phyloP scores from a whole-genome alignment of 1,140 invertebrate species.

The Drosophila nigromelanica region DNA sequence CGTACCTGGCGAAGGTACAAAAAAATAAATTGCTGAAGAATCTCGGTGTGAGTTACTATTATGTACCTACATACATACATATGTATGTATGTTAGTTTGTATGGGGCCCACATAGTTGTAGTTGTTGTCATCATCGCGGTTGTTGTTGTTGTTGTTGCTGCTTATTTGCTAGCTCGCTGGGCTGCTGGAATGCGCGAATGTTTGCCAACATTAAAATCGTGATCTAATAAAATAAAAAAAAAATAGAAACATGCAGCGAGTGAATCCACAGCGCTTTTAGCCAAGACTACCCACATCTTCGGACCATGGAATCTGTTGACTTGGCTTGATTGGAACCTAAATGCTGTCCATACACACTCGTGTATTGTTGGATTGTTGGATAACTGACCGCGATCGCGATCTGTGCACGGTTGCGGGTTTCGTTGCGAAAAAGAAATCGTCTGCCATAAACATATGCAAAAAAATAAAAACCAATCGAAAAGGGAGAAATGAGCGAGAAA shows the following conservation, averaged over 20 bases:
- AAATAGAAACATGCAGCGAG: conserved; percentile 8
- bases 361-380: conserved; percentile 34
- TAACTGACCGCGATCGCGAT: conserved; percentile 48
- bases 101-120: conserved; percentile 47
- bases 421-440: conserved; percentile 68
- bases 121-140: conserved; percentile 41
- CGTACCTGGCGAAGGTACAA: conserved; percentile 57
- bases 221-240: conserved; percentile 65
- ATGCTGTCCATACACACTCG: conserved; percentile 50
- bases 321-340: conserved; percentile 30
- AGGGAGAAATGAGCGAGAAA: conserved; percentile 33
- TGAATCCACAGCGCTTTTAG: conserved; percentile 4
- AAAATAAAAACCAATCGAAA: conserved; percentile 33
- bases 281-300: conserved; percentile 29
- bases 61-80: conserved; percentile 41
- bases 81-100: not conserved
- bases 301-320: conserved; percentile 10
- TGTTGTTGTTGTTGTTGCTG: conserved; percentile 38
- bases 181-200: conserved; percentile 71
- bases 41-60: conserved; percentile 68
- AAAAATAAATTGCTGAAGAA: conserved; percentile 55
- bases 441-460: conserved; percentile 48
- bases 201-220: conserved; percentile 79
- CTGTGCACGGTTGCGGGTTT: conserved; percentile 28
- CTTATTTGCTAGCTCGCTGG: conserved; percentile 38